These are phyloP conservation scores for Ptilonorhynchus violaceus DNA, from an alignment of 2,113 vertebrate species.

Conservation along the genomic window DNA sequence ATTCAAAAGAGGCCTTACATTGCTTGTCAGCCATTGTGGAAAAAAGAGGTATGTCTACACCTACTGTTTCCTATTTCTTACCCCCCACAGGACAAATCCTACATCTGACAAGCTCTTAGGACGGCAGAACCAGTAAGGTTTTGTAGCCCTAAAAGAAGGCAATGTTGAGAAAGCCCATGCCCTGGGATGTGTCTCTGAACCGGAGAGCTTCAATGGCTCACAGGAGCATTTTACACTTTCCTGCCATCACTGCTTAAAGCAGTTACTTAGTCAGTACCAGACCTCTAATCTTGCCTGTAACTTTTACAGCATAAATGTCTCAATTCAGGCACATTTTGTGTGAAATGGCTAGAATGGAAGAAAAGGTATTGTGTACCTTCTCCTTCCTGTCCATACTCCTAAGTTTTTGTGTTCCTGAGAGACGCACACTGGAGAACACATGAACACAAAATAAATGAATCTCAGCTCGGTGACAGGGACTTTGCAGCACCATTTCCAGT, in stretches of 20 bases:
- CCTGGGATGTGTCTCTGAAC: neutral
- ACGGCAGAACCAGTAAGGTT: neutral
- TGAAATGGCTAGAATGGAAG: neutral
- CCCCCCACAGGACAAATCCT: neutral
- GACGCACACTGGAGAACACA: too few relatives aligned
- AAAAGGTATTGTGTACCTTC: neutral
- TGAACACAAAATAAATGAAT: neutral
- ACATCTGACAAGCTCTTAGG: neutral
- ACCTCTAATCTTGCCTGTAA: neutral
- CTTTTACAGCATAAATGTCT: neutral
- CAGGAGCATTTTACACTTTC: neutral
- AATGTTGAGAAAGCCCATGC: neutral
- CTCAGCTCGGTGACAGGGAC: neutral
- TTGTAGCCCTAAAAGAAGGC: neutral
- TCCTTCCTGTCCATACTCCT: neutral
- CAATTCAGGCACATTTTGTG: neutral
- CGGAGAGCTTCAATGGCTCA: neutral
- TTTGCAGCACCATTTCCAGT: neutral
- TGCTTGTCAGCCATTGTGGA: conserved; percentile 81
- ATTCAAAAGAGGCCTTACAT: conserved; percentile 88
- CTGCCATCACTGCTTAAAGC: neutral
- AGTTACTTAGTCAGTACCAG: neutral
- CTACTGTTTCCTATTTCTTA: neutral
- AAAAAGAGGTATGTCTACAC: conserved; percentile 81
- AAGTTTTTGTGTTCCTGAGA: neutral